Conservation (phyloP, 2,797 vertebrate genomes). For the Sebastiscus albofasciatus region DNA sequence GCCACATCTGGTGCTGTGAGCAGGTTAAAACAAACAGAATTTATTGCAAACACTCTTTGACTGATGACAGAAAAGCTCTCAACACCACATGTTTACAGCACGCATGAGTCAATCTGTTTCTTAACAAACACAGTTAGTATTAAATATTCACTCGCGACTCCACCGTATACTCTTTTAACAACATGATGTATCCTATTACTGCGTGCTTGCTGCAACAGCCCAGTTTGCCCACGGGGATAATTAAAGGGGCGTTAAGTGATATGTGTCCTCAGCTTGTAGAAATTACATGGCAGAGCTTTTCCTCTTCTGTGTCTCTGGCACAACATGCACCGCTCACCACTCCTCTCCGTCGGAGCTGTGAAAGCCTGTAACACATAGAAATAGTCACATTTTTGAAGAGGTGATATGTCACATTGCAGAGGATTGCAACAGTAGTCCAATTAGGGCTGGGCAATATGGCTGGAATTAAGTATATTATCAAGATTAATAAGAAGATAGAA, state of each 20-base stretch:
- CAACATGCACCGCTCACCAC: constrained; percentile 1
- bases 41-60: constrained; percentile 64
- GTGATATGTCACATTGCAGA: not conserved
- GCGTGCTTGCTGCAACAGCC: constrained; percentile 1
- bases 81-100: constrained; percentile 47
- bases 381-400: not conserved
- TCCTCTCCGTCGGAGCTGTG: not conserved
- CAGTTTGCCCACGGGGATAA: constrained; percentile 33
- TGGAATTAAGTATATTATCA: not conserved
- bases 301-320: constrained; percentile 2
- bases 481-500: not conserved
- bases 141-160: constrained; percentile 30
- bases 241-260: constrained; percentile 53
- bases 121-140: constrained; percentile 38
- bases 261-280: constrained; percentile 22
- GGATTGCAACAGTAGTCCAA: not conserved
- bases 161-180: constrained; percentile 37
- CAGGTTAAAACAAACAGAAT: constrained; percentile 63
- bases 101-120: constrained; percentile 30
- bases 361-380: not conserved
- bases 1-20: constrained; percentile 54
- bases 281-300: constrained; percentile 36
- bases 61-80: constrained; percentile 21
- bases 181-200: constrained; percentile 33
- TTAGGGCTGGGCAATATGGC: not conserved